Evolutionary conservation across 1,140 invertebrate genomes (phyloP).

Genomic region (Macrotrachela quadricornifera): DNA sequence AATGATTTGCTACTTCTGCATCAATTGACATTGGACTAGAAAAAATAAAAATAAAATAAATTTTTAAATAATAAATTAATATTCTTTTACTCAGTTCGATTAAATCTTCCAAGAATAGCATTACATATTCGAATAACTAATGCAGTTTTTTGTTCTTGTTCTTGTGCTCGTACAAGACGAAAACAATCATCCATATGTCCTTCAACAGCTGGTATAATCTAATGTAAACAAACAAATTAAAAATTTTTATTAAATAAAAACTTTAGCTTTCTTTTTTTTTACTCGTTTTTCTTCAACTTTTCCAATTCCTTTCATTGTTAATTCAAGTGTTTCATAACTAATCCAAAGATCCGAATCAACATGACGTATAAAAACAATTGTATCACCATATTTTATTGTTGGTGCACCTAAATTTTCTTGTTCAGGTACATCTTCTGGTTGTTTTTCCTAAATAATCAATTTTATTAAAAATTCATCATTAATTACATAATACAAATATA

Average conservation of each 20-base stretch:
- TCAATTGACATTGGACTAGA: too few relatives aligned
- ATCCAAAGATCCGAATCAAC: constrained; percentile 80
- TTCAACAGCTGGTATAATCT: constrained; percentile 84
- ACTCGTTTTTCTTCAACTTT: constrained; percentile 44
- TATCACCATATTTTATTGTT: constrained; percentile 96
- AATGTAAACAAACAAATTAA: neutral
- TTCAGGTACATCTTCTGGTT: constrained; percentile 52
- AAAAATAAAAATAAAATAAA: too few relatives aligned
- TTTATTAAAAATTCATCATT: too few relatives aligned
- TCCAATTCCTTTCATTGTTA: constrained; percentile 81
- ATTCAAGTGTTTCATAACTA: constrained; percentile 91
- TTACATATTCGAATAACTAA: constrained; percentile 90
- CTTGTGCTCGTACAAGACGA: constrained; percentile 87
- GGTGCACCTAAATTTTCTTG: constrained; percentile 85
- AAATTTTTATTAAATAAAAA: too few relatives aligned
- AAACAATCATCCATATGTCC: constrained; percentile 99
- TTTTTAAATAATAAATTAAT: too few relatives aligned
- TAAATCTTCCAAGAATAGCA: too few relatives aligned
- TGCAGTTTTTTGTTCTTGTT: constrained; percentile 93
- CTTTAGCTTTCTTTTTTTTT: too few relatives aligned
- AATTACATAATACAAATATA: too few relatives aligned
- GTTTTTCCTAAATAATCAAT: too few relatives aligned
- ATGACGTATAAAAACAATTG: constrained; percentile 91
- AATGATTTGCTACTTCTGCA: too few relatives aligned
- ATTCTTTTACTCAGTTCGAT: too few relatives aligned